Percentiles rank a stretch among this genome's conserved stretches.
Evolutionary conservation across 2,113 vertebrate species (phyloP).

Genomic region (Grallaria varia): DNA sequence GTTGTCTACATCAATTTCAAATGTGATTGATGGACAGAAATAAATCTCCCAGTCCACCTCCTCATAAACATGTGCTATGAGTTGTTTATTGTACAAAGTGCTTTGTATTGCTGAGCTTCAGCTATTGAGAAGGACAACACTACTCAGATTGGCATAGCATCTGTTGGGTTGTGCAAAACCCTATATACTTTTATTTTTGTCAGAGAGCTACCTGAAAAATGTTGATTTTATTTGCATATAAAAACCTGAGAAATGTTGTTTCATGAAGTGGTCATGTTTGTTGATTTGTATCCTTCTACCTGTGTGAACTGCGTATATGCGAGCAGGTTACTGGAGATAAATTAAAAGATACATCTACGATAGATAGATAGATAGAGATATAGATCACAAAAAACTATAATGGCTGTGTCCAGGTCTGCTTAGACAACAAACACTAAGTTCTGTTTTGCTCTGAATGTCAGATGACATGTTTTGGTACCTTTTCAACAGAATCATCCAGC

Average conservation of each 20-base stretch:
- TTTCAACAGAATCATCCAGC: not conserved
- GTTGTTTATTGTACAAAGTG: not conserved
- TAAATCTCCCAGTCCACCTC: not conserved
- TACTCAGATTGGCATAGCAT: constrained; percentile 13
- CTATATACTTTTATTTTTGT: constrained; percentile 43
- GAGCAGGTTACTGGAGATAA: not conserved
- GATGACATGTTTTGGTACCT: not conserved
- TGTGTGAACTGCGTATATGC: not conserved
- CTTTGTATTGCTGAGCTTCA: not conserved
- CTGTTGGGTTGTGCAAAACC: not conserved
- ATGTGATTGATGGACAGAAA: not conserved
- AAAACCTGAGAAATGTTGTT: not conserved
- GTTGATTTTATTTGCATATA: not conserved
- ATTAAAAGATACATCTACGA: not conserved
- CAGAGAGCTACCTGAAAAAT: not conserved
- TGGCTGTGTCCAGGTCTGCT: not conserved
- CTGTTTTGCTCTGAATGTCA: not conserved
- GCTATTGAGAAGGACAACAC: not conserved
- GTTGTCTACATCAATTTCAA: not conserved
- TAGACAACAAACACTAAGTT: not conserved
- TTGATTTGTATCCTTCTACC: not conserved
- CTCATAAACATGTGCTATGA: not conserved
- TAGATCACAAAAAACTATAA: not conserved
- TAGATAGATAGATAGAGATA: not conserved
- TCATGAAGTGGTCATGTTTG: not conserved